Evolutionary conservation across 1,140 invertebrate genomes (phyloP).

Genomic region (Bombus sibiricus): DNA sequence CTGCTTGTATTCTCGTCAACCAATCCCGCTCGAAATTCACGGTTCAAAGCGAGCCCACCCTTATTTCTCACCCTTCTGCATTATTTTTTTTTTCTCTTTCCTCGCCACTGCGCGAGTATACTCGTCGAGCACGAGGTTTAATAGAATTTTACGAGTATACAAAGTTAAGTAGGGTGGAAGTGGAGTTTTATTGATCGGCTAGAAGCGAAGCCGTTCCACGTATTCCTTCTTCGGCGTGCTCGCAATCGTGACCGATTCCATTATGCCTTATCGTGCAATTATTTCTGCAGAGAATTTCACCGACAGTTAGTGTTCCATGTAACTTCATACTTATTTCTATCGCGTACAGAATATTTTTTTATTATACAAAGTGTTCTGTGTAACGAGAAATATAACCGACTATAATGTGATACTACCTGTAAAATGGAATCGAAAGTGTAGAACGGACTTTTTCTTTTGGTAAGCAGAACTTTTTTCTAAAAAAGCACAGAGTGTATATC

Average conservation of each 20-base stretch:
- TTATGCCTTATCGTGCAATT: slow-evolving; percentile 19
- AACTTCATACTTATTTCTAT: neutral
- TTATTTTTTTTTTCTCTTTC: neutral
- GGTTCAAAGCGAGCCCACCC: slow-evolving; percentile 12
- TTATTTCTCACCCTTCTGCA: neutral
- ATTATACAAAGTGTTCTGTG: neutral
- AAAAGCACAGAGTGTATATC: neutral
- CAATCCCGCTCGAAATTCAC: slow-evolving; percentile 28
- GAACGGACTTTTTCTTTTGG: no score
- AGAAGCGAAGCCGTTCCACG: neutral
- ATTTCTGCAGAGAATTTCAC: neutral
- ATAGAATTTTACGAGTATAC: slow-evolving; percentile 52
- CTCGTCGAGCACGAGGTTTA: slow-evolving; percentile 39
- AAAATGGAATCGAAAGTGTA: no score
- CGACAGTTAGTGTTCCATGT: neutral
- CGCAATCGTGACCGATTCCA: slow-evolving; percentile 9
- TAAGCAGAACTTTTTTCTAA: no score
- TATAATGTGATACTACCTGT: no score
- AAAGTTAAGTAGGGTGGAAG: slow-evolving; percentile 55
- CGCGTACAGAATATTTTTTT: neutral
- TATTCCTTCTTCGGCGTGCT: neutral
- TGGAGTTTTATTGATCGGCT: slow-evolving; percentile 40
- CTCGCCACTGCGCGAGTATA: neutral
- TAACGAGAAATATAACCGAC: no score
- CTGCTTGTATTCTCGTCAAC: neutral